Evolutionary conservation across 2,797 vertebrate species (phyloP).

Genomic region (Melanogrammus aeglefinus): DNA sequence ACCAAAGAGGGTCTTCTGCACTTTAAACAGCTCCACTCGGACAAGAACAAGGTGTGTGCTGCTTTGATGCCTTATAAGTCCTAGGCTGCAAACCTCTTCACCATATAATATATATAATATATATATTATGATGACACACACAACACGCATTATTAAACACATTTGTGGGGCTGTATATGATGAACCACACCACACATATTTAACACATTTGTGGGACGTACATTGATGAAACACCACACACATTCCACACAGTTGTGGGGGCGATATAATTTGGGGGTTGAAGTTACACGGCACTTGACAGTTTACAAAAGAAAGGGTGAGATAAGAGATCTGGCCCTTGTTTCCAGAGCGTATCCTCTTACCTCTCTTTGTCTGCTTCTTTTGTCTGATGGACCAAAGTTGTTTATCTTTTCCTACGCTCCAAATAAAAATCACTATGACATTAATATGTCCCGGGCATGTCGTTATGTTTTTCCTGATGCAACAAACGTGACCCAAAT

Average conservation of each 20-base stretch:
- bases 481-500: conserved; percentile 9
- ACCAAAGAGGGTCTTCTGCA: conserved; percentile 91
- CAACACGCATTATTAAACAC: no score
- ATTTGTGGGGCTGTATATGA: neutral
- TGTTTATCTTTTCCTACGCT: conserved; percentile 21
- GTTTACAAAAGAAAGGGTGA: conserved; percentile 10
- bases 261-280: no score
- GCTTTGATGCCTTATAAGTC: neutral
- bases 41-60: conserved; percentile 89
- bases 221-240: neutral
- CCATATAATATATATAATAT: neutral
- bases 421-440: neutral
- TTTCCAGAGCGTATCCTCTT: conserved; percentile 20
- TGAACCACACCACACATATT: conserved; percentile 4
- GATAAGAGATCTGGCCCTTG: conserved; percentile 12
- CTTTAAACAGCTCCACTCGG: conserved; percentile 86
- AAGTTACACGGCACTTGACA: conserved; percentile 7
- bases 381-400: neutral
- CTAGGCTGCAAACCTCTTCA: neutral
- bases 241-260: neutral
- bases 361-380: conserved; percentile 2
- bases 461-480: neutral
- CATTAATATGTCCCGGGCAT: conserved; percentile 10
- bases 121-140: no score
- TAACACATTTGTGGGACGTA: neutral